Percentiles rank a stretch among this genome's conserved stretches.
Conservation (phyloP, 2,888 invertebrate genomes). For the Patella depressa region DNA sequence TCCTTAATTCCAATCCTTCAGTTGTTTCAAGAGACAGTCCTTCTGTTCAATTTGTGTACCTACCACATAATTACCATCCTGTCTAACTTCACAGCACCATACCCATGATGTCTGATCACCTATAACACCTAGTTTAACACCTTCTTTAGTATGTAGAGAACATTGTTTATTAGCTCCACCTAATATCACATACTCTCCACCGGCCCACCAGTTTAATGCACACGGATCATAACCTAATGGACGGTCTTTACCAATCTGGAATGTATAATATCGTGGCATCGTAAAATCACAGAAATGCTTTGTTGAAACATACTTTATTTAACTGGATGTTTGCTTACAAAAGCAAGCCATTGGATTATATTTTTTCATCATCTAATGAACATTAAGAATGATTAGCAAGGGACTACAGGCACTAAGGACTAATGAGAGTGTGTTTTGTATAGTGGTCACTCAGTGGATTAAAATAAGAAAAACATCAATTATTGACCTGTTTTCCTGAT, state of each 20-base stretch:
- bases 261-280: conserved; percentile 12
- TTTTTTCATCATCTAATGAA: background rate
- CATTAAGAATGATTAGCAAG: background rate
- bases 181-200: conserved; percentile 85
- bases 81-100: conserved; percentile 87
- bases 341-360: too few relatives aligned
- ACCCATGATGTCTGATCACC: conserved; percentile 85
- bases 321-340: too few relatives aligned
- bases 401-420: background rate
- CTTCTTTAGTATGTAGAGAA: conserved; percentile 85
- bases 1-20: too few relatives aligned
- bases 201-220: conserved; percentile 80
- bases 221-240: conserved; percentile 82
- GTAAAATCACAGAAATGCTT: too few relatives aligned
- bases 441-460: background rate
- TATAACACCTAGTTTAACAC: conserved; percentile 82
- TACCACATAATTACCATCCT: conserved; percentile 82
- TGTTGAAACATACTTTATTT: too few relatives aligned
- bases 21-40: too few relatives aligned
- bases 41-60: conserved; percentile 54
- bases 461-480: background rate
- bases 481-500: conserved; percentile 85
- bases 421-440: background rate
- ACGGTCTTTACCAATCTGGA: conserved; percentile 75
- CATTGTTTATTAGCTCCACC: conserved; percentile 85